Evolutionary conservation across 92 coral and sea anemone genomes (phyloP), one percentile per base, ranked within the genome.

Genomic region (Paragorgia papillata): DNA sequence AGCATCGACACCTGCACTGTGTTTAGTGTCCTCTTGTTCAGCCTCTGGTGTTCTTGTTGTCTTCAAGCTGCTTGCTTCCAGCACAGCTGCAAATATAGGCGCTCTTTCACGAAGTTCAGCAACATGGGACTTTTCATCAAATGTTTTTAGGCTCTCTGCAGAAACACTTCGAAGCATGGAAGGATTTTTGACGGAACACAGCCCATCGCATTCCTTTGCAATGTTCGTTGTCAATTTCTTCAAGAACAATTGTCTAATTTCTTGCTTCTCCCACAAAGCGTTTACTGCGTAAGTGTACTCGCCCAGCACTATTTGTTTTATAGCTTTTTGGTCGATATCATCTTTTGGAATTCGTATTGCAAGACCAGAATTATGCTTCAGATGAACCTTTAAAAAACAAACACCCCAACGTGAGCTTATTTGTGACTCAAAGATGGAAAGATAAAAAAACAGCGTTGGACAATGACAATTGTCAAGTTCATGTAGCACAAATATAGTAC

Each of bases 211-310:
- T 80, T 86, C 87, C 37, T 17, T 31, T 28, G 79, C 43, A 35
- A 86, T 79, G 31, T 83, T 84, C 0, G 48, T 26, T 1, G 68
- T 18, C 17, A 83, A 66, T 57, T 79, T 83, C 65, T 64, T 41
- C 22, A 83, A 28, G 26, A 85, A 44, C 39, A 62, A 65, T 41
- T 74, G 30, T 53, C 53, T 86, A 39, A 82, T 46, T 68, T 57
- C 79, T 22, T 74, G 53, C 39, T 83, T 79, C 54, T 68, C 40
- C 90, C 85, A 78, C 73, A 86, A 57, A 14, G 74, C 81, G 69
- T 83, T 86, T 30, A 79, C 80, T 18, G 84, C 90, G 68, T 76
- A 68, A 39, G 51, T 50, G 41, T 83, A 68, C 39, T 86, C 84
- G n/a, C 67, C 74, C 67, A 69, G 22, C 55, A 67, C 82, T 9